Percentiles rank a stretch among this genome's conserved stretches.
Evolutionary conservation across 1,140 invertebrate species (phyloP).

Genomic region (Notospermus geniculatus): DNA sequence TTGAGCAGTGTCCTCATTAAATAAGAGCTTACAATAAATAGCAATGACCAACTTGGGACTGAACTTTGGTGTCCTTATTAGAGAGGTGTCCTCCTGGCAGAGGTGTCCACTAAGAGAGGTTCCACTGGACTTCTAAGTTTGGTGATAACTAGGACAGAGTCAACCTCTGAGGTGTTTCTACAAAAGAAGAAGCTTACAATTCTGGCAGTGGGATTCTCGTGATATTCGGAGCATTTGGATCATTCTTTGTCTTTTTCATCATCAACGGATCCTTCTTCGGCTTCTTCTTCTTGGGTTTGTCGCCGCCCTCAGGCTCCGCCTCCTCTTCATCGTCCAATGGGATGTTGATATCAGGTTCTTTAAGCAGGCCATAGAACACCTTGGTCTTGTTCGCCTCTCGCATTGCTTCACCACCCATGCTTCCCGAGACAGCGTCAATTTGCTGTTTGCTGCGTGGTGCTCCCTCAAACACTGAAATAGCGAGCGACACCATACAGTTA

Average conservation of each 20-base stretch:
- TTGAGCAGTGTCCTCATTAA: too few species aligned
- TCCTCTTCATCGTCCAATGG: constrained; percentile 76
- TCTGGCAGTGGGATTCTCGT: constrained; percentile 92
- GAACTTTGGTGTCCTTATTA: too few species aligned
- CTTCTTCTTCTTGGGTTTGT: constrained; percentile 95
- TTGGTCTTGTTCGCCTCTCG: constrained; percentile 91
- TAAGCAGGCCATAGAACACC: constrained; percentile 89
- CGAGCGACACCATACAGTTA: too few species aligned
- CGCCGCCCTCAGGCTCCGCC: constrained; percentile 61
- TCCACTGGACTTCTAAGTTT: too few species aligned
- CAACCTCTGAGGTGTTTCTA: too few species aligned
- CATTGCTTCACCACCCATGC: constrained; percentile 84
- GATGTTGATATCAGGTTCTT: constrained; percentile 85
- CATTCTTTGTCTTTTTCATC: constrained; percentile 92
- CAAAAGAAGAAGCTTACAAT: too few species aligned
- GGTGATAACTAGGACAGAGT: too few species aligned
- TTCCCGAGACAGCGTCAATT: constrained; percentile 83
- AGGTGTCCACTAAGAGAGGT: too few species aligned
- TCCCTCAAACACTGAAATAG: constrained; percentile 83
- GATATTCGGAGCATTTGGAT: constrained; percentile 90
- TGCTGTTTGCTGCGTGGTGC: constrained; percentile 87
- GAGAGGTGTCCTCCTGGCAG: too few species aligned
- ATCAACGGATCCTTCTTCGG: constrained; percentile 89
- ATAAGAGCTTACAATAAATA: too few species aligned
- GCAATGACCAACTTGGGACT: too few species aligned